phyloP scores from a whole-genome alignment of 2,888 invertebrate genomes.

The Drosophila percnosoma region DNA sequence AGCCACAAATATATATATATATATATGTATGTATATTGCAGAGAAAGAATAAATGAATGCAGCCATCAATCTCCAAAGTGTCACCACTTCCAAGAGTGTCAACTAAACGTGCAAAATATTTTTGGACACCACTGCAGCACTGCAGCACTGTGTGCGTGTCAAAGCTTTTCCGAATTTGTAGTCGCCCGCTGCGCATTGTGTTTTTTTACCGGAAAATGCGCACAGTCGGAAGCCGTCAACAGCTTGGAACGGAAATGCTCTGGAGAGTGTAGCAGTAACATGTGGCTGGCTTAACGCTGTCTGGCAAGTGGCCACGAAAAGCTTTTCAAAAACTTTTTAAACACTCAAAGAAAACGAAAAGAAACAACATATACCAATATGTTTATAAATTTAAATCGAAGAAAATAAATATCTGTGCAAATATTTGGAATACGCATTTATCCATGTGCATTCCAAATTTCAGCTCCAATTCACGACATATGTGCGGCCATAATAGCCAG shows the following conservation, averaged over 20 bases:
- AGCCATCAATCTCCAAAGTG: constrained; percentile 71
- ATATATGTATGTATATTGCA: background rate
- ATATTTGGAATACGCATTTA: constrained; percentile 39
- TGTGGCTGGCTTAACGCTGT: background rate
- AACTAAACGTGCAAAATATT: constrained; percentile 52
- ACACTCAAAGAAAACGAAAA: background rate
- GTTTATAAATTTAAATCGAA: constrained; percentile 5
- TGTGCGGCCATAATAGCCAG: constrained; percentile 38
- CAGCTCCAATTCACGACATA: constrained; percentile 51
- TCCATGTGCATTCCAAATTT: constrained; percentile 33
- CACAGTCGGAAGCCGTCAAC: constrained; percentile 12
- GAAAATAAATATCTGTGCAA: constrained; percentile 3
- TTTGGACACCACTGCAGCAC: constrained; percentile 11
- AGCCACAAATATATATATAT: background rate
- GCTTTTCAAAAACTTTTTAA: constrained; percentile 10
- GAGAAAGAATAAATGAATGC: constrained; percentile 43
- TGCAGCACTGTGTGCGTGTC: background rate
- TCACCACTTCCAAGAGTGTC: constrained; percentile 58
- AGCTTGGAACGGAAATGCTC: constrained; percentile 10
- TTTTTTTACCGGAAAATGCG: constrained; percentile 13
- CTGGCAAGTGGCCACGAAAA: constrained; percentile 17
- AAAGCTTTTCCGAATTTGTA: background rate
- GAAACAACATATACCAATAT: constrained; percentile 1
- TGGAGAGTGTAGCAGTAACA: background rate
- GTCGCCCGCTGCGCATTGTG: background rate